Base-by-base conservation (phyloP, 2,888 invertebrate genomes). In the Aspidiotus rigidus region DNA sequence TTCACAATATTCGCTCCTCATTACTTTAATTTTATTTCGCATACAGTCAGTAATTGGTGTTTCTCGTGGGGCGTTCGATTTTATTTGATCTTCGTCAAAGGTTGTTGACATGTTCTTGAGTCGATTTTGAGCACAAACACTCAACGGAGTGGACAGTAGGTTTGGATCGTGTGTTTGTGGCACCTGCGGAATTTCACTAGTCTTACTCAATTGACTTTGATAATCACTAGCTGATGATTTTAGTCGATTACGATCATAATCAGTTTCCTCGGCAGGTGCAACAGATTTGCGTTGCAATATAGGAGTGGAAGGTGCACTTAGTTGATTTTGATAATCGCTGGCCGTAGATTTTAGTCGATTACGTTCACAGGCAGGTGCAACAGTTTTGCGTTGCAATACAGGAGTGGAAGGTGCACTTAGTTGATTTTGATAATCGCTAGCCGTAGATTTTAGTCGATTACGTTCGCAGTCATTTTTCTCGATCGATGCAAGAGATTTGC, bases 1-100 rank as follows among this genome's bases (percentile, higher is more conserved):
- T 15, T 60, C 49, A 39, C 59, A 60, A 41, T 67, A 67, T 59
- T 67, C 67, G 40, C 67, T 67, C n/a, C 49, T 39, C 67, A 67
- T 67, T 6, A 67, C 60, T 39, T 60, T 59, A 13, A 67, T n/a
- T 49, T 67, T 67, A 49, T 67, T 67, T 59, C 15, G 41, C 15
- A 56, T 44, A 15, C 67, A 17, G 17, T 28, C 67, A 28, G 49
- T 67, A 11, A 67, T 2, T 2, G 59, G 59, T 6, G 59, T 59
- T 28, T 28, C 28, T 28, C 3, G 7, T 5, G 17, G 17, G 28
- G 8, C 17, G 6, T 64, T 53, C 7, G n/a, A 57, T n/a, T 11
- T 11, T 10, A 10, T 57, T 17, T 10, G 15, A 57, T 3, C 15
- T 57, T 57, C 57, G n/a, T 57, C 10, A n/a, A n/a, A 10, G 57